Evolutionary conservation across 2,797 vertebrate genomes (phyloP), one percentile per base, ranked within the genome.

Genomic region (Macroramphosus scolopax): DNA sequence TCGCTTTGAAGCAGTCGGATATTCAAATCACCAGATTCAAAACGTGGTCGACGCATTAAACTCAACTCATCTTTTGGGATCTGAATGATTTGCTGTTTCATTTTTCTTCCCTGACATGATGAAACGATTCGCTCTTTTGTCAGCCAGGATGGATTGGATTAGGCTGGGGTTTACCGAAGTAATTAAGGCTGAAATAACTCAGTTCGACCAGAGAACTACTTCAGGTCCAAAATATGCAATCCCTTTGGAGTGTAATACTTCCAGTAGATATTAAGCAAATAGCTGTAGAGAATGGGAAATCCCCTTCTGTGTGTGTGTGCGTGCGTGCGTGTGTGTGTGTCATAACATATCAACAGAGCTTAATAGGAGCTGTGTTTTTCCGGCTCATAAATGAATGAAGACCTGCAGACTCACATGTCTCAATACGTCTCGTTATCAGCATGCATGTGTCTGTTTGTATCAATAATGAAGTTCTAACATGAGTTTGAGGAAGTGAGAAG

Each of bases 171-270:
- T 49, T 55, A 69, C 58, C 41, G 43, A 54, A 57, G 46, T 57
- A 67, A 75, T 75, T 66, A 57, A 47, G 36, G 50, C 36, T 55
- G 44, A 68, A 73, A 65, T 50, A 63, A 55, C 18, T 47, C 30
- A 15, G 36, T 40, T 41, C 45, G 37, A 40, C 33, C 38, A 51
- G 40, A 58, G 17, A 48, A 53, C 29, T 33, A 69, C 63, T 44
- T 79, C 63, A 77, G 36, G 55, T 42, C 34, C 46, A 56, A 73
- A 51, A 51, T 71, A 70, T 62, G 54, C 44, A 26, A 67, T 52
- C 45, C 49, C 25, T 52, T 61, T 22, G 43, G 24, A 50, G 46
- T 32, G 11, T 60, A 51, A 36, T 30, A 44, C 40, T 55, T 59
- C 17, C 33, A 31, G 41, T 14, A 36, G 22, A 44, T 57, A n/a